phyloP scores from a whole-genome alignment of 2,797 vertebrate genomes.

The Propithecus perrieri region DNA sequence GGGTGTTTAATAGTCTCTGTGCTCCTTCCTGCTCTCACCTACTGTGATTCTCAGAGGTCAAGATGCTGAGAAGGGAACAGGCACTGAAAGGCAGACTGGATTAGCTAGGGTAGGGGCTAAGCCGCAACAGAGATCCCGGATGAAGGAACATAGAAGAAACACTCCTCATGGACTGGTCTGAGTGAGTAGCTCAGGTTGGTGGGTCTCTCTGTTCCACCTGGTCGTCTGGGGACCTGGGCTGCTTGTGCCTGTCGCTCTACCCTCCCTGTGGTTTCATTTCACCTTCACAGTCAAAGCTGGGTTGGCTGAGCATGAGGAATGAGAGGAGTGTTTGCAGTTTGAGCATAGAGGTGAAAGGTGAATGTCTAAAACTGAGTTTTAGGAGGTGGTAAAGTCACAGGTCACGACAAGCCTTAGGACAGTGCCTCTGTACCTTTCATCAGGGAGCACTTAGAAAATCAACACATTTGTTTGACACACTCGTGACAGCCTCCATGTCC shows the following conservation, averaged over 20 bases:
- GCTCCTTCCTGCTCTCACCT: not conserved
- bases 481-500: not conserved
- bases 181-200: not conserved
- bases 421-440: not conserved
- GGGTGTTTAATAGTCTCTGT: not conserved
- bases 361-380: not conserved
- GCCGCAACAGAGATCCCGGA: not conserved
- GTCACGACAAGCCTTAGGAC: not conserved
- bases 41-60: not conserved
- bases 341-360: not conserved
- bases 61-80: not conserved
- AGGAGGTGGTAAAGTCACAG: not conserved
- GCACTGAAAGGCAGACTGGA: not conserved
- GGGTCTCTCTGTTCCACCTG: not conserved
- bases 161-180: not conserved
- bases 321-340: not conserved
- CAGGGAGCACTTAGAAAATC: not conserved
- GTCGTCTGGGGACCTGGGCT: not conserved
- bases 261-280: not conserved
- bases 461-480: not conserved
- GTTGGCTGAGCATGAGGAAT: not conserved
- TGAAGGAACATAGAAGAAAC: not conserved
- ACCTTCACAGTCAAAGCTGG: not conserved
- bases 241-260: not conserved
- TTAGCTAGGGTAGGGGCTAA: not conserved